Percentiles rank a stretch among this genome's conserved stretches.
Evolutionary conservation across 2,888 invertebrate species (phyloP).

Genomic region (Conomelus anceps): DNA sequence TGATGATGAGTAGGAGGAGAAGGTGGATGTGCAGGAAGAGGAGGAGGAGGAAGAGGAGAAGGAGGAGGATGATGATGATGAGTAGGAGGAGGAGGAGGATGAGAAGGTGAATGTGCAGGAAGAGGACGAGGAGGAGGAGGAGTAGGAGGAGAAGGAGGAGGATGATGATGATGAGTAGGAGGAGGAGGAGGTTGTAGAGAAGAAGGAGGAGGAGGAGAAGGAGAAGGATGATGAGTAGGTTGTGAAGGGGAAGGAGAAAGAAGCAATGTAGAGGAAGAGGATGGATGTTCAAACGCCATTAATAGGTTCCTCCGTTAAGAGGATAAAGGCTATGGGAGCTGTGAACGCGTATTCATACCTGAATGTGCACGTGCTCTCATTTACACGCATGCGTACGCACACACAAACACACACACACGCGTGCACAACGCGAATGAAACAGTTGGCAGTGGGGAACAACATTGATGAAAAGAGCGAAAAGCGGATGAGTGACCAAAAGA

Average conservation of each 20-base stretch:
- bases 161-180: too few relatives aligned
- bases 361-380: neutral
- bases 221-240: neutral
- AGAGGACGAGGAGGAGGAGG: too few relatives aligned
- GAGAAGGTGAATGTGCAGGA: too few relatives aligned
- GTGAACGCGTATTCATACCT: neutral
- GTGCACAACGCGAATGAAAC: too few relatives aligned
- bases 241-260: neutral
- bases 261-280: neutral
- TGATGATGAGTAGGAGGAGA: neutral
- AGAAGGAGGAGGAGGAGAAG: too few relatives aligned
- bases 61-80: neutral
- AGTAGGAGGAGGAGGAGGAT: neutral
- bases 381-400: neutral
- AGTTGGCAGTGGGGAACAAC: neutral
- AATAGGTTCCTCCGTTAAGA: neutral
- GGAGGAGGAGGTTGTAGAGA: too few relatives aligned
- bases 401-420: neutral
- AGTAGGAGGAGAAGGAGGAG: too few relatives aligned
- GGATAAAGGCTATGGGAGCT: neutral
- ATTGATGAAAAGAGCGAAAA: neutral
- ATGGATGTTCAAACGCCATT: neutral
- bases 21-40: neutral
- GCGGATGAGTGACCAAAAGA: neutral
- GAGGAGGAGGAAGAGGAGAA: neutral